phyloP scores from a whole-genome alignment of 2,113 vertebrate genomes.

The Megalops atlanticus region DNA sequence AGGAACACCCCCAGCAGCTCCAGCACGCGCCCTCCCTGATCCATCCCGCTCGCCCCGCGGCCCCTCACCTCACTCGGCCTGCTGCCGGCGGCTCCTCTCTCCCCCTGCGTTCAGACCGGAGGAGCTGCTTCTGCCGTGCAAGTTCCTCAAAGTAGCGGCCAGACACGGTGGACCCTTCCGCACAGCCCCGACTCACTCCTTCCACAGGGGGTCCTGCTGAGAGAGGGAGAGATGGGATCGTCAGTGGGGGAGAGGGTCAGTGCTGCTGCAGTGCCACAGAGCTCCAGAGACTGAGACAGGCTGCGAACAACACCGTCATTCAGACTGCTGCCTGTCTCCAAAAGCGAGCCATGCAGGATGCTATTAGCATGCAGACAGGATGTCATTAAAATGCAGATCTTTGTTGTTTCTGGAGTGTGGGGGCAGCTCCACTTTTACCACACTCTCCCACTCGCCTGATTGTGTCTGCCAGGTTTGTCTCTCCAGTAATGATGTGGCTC shows the following conservation, averaged over 20 bases:
- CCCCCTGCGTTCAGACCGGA: too few species aligned
- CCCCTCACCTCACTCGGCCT: not conserved
- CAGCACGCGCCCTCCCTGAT: not conserved
- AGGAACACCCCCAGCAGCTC: constrained; percentile 33
- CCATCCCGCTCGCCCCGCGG: constrained; percentile 12
- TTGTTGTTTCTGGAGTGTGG: not conserved
- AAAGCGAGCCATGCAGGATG: constrained; percentile 33
- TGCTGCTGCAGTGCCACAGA: not conserved
- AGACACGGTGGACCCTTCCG: not conserved
- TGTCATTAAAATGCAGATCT: constrained; percentile 30
- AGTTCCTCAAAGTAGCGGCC: not conserved
- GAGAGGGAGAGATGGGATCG: not conserved
- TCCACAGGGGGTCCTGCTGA: not conserved
- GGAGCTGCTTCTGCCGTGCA: too few species aligned
- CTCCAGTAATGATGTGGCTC: too few species aligned
- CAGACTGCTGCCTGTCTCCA: constrained; percentile 22
- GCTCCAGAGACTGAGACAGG: not conserved
- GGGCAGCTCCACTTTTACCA: not conserved
- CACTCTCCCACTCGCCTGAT: not conserved
- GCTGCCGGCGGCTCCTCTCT: not conserved
- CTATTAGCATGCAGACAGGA: constrained; percentile 43
- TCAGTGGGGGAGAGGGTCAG: not conserved
- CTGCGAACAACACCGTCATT: constrained; percentile 49
- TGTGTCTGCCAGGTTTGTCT: not conserved
- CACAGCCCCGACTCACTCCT: not conserved